phyloP scores from a whole-genome alignment of 2,888 invertebrate species.

The Ornithoptera priamus region DNA sequence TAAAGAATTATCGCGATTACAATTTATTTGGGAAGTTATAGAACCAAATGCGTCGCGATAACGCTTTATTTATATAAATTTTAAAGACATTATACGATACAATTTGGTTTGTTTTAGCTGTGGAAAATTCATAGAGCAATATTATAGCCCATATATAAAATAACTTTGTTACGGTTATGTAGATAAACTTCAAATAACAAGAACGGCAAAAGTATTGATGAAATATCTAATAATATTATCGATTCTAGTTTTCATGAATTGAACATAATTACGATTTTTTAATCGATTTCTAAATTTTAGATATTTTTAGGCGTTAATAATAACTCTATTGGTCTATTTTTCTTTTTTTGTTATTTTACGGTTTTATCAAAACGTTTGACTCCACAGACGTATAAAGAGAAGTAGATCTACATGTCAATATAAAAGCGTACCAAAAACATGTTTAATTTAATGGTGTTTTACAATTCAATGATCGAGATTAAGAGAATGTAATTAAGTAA shows the following conservation, averaged over 20 bases:
- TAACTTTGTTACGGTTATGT: not conserved
- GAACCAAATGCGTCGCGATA: conserved; percentile 52
- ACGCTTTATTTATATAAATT: conserved; percentile 44
- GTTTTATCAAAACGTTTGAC: too few relatives aligned
- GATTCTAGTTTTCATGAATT: not conserved
- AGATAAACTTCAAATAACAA: conserved; percentile 23
- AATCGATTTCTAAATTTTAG: not conserved
- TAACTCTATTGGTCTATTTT: too few relatives aligned
- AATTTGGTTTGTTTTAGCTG: conserved; percentile 38
- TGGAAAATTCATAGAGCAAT: conserved; percentile 21
- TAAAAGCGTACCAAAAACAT: too few relatives aligned
- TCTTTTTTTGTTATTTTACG: too few relatives aligned
- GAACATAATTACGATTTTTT: not conserved
- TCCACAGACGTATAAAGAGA: too few relatives aligned
- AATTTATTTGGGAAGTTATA: conserved; percentile 35
- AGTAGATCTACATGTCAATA: too few relatives aligned
- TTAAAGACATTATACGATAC: conserved; percentile 54
- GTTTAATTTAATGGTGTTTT: too few relatives aligned
- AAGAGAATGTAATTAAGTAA: too few relatives aligned
- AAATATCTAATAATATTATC: not conserved
- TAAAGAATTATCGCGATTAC: conserved; percentile 33
- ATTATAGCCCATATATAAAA: not conserved
- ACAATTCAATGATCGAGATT: too few relatives aligned
- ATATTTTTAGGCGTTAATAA: not conserved
- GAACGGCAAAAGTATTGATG: not conserved